Evolutionary conservation across 2,797 vertebrate genomes (phyloP).

Genomic region (Myioborus melanocephalus): DNA sequence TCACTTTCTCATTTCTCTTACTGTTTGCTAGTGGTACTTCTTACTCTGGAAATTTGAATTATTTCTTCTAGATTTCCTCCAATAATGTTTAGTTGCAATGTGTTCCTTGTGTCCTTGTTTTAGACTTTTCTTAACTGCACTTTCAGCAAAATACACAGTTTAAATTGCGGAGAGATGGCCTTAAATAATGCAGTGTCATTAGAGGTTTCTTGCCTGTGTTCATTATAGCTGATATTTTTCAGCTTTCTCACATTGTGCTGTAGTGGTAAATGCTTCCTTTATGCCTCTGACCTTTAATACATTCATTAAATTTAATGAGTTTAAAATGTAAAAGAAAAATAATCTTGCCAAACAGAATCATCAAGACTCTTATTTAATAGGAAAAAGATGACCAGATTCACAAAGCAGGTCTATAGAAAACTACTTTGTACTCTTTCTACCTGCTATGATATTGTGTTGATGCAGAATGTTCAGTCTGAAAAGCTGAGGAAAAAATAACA

Average conservation of each 20-base stretch:
- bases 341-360: not conserved
- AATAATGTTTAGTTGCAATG: not conserved
- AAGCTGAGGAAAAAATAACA: not conserved
- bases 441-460: not conserved
- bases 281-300: constrained; percentile 51
- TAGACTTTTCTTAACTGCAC: not conserved
- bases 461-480: not conserved
- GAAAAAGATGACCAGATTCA: not conserved
- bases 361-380: not conserved
- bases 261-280: constrained; percentile 31
- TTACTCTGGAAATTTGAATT: not conserved
- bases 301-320: constrained; percentile 57
- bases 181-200: not conserved
- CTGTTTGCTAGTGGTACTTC: not conserved
- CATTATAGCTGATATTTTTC: constrained; percentile 16
- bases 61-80: not conserved
- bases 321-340: constrained; percentile 29
- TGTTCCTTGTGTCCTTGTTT: not conserved
- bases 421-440: not conserved
- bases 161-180: not conserved
- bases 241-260: not conserved
- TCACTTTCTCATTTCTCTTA: constrained; percentile 4
- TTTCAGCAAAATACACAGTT: constrained; percentile 4
- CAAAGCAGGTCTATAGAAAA: not conserved
- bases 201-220: not conserved